A percentile compares a stretch with the other conserved stretches of the same genome.
phyloP scores from a whole-genome alignment of 2,888 invertebrate species.

The Mythimna loreyi region DNA sequence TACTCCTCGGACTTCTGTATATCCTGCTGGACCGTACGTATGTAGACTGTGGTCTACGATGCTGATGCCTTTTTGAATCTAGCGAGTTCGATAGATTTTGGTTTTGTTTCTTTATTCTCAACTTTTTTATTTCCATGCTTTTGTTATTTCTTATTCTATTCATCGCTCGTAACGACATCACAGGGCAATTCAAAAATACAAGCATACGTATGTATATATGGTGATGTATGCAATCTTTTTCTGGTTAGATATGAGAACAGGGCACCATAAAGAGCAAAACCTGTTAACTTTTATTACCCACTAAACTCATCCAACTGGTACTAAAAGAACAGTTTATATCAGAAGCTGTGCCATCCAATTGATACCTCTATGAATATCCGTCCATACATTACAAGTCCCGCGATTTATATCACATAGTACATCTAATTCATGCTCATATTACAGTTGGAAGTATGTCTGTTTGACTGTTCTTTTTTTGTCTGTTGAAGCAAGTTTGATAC shows the following conservation, averaged over 20 bases:
- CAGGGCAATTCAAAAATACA: neutral
- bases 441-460: neutral
- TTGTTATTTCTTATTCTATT: too few species aligned
- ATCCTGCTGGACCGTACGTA: too few species aligned
- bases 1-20: too few species aligned
- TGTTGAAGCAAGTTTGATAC: neutral
- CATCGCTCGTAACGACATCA: neutral
- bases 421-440: slow-evolving; percentile 48
- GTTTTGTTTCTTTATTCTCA: too few species aligned
- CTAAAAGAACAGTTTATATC: slow-evolving; percentile 28
- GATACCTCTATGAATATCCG: slow-evolving; percentile 58
- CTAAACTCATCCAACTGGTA: slow-evolving; percentile 43
- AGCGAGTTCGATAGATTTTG: too few species aligned
- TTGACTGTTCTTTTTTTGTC: neutral
- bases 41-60: too few species aligned
- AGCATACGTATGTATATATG: neutral
- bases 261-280: slow-evolving; percentile 23
- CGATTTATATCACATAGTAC: slow-evolving; percentile 65
- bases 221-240: neutral
- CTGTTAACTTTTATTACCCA: slow-evolving; percentile 42
- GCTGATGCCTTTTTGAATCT: too few species aligned
- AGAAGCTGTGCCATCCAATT: slow-evolving; percentile 46
- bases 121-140: too few species aligned
- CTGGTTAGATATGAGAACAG: neutral
- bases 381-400: slow-evolving; percentile 59